phyloP scores from a whole-genome alignment of 2,888 invertebrate species.

The Euspilapteryx auroguttella region DNA sequence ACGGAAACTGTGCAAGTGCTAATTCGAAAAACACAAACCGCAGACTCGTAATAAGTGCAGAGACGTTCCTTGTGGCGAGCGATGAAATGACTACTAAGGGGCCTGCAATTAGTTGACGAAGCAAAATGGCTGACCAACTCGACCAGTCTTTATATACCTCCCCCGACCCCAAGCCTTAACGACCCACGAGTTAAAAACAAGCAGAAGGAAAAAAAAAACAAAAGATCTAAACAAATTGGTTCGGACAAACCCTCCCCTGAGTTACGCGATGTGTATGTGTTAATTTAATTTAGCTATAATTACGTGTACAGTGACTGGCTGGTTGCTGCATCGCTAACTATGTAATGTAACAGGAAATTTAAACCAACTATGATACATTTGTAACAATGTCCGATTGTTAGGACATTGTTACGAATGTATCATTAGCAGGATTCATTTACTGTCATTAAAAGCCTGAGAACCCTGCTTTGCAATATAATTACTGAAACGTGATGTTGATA shows the following conservation, averaged over 20 bases:
- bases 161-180: constrained; percentile 1
- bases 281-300: constrained; percentile 62
- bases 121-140: constrained; percentile 50
- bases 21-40: constrained; percentile 57
- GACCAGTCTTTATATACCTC: constrained; percentile 14
- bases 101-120: constrained; percentile 10
- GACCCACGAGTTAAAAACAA: neutral
- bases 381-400: too few species aligned
- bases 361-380: too few species aligned
- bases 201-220: too few species aligned
- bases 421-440: too few species aligned
- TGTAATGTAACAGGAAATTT: constrained; percentile 35
- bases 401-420: too few species aligned
- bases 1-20: constrained; percentile 50
- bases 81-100: neutral
- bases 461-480: too few species aligned
- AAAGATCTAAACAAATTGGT: too few species aligned
- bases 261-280: constrained; percentile 44
- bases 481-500: too few species aligned
- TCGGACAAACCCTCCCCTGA: constrained; percentile 32
- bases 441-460: too few species aligned
- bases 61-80: neutral
- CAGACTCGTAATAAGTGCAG: constrained; percentile 45
- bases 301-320: too few species aligned
- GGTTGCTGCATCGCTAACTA: too few species aligned